A percentile compares a stretch with the other conserved stretches of the same genome.
These are phyloP conservation scores for Montifringilla adamsi DNA, from an alignment of 2,113 vertebrate genomes.

Conservation along the genomic window DNA sequence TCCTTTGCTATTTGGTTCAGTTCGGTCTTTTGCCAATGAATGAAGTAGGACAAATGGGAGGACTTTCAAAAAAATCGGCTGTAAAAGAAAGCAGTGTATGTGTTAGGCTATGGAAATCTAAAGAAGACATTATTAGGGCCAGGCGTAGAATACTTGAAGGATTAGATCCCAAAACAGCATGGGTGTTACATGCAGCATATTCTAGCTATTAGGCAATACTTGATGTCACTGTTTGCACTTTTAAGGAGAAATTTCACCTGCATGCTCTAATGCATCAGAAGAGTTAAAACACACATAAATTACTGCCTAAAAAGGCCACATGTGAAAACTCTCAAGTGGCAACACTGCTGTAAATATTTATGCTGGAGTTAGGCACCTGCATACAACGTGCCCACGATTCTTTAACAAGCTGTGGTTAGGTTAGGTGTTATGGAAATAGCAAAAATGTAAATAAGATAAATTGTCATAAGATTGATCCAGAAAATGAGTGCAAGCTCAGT, in stretches of 20 bases:
- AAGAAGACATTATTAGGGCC: not conserved
- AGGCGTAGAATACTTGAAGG: not conserved
- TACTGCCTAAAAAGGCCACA: not conserved
- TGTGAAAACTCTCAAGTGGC: conserved; percentile 17
- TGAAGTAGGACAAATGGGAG: not conserved
- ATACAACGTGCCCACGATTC: not conserved
- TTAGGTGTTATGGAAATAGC: not conserved
- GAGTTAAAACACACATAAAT: conserved; percentile 6
- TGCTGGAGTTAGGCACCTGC: not conserved
- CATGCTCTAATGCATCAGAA: not conserved
- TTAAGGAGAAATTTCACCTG: conserved; percentile 16
- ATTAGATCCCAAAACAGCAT: not conserved
- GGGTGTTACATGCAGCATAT: not conserved
- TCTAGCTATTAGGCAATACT: not conserved
- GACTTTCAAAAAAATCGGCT: not conserved
- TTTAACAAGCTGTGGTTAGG: not conserved
- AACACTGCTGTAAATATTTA: conserved; percentile 41
- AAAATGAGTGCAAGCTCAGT: not conserved
- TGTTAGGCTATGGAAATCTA: not conserved
- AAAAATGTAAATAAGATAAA: not conserved
- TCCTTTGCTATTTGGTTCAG: not conserved
- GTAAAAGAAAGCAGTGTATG: not conserved
- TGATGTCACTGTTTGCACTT: not conserved
- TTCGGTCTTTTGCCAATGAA: not conserved
- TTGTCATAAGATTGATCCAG: not conserved